These are phyloP conservation scores for Platysteira castanea DNA, from an alignment of 2,113 vertebrate genomes.

Conservation along the genomic window DNA sequence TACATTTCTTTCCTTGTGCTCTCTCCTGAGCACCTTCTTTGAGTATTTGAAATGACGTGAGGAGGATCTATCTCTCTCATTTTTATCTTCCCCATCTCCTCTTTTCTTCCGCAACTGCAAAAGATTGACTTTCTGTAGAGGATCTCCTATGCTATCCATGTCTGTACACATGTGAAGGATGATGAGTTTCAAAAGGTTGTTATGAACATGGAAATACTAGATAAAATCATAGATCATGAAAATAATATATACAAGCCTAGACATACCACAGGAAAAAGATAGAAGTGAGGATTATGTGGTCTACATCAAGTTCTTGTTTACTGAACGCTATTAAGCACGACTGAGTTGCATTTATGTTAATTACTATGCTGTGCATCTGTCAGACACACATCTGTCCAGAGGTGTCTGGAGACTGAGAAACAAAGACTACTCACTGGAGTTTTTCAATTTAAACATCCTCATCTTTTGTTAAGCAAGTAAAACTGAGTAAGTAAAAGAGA, in stretches of 20 bases:
- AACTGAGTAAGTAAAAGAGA: background rate
- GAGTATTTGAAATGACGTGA: background rate
- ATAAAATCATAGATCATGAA: background rate
- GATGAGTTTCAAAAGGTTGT: background rate
- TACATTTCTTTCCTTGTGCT: background rate
- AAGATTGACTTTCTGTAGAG: background rate
- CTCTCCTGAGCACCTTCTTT: background rate
- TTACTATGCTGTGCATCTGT: background rate
- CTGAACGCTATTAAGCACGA: background rate
- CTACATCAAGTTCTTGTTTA: background rate
- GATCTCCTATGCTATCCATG: background rate
- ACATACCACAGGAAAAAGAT: background rate
- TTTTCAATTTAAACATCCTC: background rate
- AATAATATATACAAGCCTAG: background rate
- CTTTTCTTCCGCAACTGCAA: background rate
- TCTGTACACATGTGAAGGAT: background rate
- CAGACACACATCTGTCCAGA: background rate
- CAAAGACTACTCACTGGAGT: background rate
- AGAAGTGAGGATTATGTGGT: background rate
- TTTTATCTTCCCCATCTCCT: background rate
- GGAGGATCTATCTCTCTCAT: background rate
- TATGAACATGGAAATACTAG: background rate
- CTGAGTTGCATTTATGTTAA: background rate
- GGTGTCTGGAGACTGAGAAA: background rate
- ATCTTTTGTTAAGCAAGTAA: background rate